A percentile compares a stretch with the other conserved stretches of the same genome.
phyloP scores from a whole-genome alignment of 2,797 vertebrate species.

The Xiphorhynchus erythropygius region DNA sequence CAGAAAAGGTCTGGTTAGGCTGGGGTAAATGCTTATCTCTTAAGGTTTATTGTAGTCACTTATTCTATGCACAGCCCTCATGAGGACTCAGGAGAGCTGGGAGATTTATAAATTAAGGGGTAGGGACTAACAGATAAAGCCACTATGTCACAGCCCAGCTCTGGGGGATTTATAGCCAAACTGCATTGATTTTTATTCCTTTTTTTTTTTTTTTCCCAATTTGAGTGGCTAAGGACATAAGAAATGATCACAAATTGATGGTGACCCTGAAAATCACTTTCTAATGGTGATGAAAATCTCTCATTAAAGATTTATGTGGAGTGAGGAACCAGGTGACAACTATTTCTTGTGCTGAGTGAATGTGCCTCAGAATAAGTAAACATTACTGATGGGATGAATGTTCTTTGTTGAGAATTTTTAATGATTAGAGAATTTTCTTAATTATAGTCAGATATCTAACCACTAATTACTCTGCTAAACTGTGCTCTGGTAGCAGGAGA shows the following conservation, averaged over 20 bases:
- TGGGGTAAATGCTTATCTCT: neutral
- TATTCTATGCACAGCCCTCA: neutral
- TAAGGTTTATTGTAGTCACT: neutral
- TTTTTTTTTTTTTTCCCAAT: neutral
- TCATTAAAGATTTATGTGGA: constrained; percentile 22
- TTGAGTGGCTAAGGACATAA: neutral
- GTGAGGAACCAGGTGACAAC: neutral
- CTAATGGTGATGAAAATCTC: constrained; percentile 28
- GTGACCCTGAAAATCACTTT: constrained; percentile 9
- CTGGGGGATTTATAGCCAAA: neutral
- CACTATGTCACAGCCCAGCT: neutral
- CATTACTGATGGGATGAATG: constrained; percentile 10
- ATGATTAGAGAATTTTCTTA: constrained; percentile 48
- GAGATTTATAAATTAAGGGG: neutral
- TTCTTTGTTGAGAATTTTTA: constrained; percentile 43
- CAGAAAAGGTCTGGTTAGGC: neutral
- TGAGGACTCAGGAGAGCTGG: neutral
- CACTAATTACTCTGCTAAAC: constrained; percentile 59
- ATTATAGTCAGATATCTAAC: constrained; percentile 50
- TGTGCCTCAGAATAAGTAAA: constrained; percentile 19
- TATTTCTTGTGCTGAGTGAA: neutral
- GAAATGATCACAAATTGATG: constrained; percentile 1
- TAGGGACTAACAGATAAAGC: neutral
- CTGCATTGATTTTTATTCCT: neutral
- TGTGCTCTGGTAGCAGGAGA: constrained; percentile 44